Conservation (phyloP, 2,888 invertebrate species). For the Scaptomyza parva region DNA sequence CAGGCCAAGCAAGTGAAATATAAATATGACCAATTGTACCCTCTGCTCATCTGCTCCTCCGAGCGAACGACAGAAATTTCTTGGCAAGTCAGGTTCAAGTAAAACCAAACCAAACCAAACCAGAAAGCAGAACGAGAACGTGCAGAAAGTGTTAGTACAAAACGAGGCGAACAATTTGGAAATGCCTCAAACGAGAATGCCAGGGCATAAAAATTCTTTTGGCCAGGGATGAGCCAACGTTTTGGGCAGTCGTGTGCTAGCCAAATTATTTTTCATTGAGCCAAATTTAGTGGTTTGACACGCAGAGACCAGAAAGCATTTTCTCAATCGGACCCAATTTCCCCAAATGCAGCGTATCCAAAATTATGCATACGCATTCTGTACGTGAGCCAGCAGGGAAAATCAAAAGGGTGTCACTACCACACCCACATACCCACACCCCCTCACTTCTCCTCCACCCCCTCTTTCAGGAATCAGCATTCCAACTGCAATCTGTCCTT, state of each 20-base stretch:
- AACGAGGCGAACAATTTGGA: constrained; percentile 19
- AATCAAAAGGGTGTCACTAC: no score
- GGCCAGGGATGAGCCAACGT: constrained; percentile 33
- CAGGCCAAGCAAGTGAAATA: constrained; percentile 34
- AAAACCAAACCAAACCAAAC: no score
- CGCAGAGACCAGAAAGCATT: constrained; percentile 17
- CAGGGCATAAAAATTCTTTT: constrained; percentile 24
- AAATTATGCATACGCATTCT: constrained; percentile 45
- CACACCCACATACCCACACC: not conserved
- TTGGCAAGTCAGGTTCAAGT: constrained; percentile 49
- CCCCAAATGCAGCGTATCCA: constrained; percentile 20
- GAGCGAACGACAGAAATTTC: constrained; percentile 33
- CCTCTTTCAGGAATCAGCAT: constrained; percentile 6
- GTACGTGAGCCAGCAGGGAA: constrained; percentile 19
- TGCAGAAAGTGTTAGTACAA: constrained; percentile 47
- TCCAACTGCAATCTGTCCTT: constrained; percentile 31
- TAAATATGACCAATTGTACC: constrained; percentile 38
- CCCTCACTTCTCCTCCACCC: no score
- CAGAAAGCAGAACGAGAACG: constrained; percentile 24
- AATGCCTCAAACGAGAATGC: constrained; percentile 21
- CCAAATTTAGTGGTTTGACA: constrained; percentile 54
- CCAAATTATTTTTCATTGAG: constrained; percentile 69
- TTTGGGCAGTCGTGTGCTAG: constrained; percentile 48
- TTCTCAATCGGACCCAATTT: constrained; percentile 32
- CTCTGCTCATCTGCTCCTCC: not conserved